These are phyloP conservation scores for Drosophila buzzatii DNA, from an alignment of 2,888 invertebrate species.

Conservation along the genomic window DNA sequence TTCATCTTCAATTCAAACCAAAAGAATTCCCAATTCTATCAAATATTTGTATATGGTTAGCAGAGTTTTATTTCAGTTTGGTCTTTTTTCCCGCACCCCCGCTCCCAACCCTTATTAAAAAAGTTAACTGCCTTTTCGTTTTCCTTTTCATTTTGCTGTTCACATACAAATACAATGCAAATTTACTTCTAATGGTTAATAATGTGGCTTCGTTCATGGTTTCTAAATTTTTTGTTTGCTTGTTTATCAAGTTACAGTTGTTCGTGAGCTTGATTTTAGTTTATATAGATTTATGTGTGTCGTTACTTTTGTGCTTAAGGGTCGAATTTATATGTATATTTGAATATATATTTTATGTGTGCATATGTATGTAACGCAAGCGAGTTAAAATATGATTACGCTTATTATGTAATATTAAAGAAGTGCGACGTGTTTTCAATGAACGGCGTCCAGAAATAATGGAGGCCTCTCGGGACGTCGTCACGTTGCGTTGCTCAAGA, in stretches of 20 bases:
- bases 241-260: constrained; percentile 37
- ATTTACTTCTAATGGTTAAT: constrained; percentile 71
- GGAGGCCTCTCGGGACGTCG: constrained; percentile 24
- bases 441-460: constrained; percentile 16
- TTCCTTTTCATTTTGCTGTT: constrained; percentile 80
- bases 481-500: constrained; percentile 36
- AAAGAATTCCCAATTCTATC: not conserved
- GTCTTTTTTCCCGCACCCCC: not conserved
- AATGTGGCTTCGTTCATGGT: constrained; percentile 44
- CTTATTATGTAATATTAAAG: constrained; percentile 40
- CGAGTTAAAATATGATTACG: constrained; percentile 35
- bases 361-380: constrained; percentile 60
- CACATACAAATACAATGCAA: constrained; percentile 81
- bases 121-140: constrained; percentile 37
- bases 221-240: not conserved
- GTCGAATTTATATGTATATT: constrained; percentile 39
- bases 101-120: constrained; percentile 19
- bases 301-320: constrained; percentile 52
- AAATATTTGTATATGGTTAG: constrained; percentile 53
- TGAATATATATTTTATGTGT: constrained; percentile 19
- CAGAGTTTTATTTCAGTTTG: constrained; percentile 44
- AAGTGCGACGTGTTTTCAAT: constrained; percentile 36
- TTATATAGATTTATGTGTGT: constrained; percentile 19
- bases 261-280: constrained; percentile 42
- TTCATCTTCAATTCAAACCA: not conserved